Evolutionary conservation across 2,888 invertebrate species (phyloP).

Genomic region (Xestoiulus laeticollis): DNA sequence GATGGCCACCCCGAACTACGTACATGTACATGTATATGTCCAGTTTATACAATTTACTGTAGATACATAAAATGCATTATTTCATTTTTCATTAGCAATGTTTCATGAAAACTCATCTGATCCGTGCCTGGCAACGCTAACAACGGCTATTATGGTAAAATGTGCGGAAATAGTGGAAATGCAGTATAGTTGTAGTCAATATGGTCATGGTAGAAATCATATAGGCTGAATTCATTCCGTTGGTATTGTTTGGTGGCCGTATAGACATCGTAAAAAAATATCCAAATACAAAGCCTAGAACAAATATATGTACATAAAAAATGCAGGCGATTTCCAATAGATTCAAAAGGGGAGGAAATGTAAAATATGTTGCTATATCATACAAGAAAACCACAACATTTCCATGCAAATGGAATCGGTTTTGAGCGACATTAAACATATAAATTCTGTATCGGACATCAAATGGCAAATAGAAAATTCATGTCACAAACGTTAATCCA

Average conservation of each 20-base stretch:
- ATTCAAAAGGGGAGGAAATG: constrained; percentile 16
- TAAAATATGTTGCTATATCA: neutral
- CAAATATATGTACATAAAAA: too few relatives aligned
- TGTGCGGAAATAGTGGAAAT: neutral
- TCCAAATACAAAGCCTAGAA: neutral
- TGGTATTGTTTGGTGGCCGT: neutral
- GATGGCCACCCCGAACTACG: too few relatives aligned
- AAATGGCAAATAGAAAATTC: constrained; percentile 4
- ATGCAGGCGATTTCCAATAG: neutral
- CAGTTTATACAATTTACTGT: too few relatives aligned
- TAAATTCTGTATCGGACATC: constrained; percentile 13
- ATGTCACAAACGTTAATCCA: neutral
- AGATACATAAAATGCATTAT: too few relatives aligned
- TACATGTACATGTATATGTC: too few relatives aligned
- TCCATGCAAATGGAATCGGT: constrained; percentile 17
- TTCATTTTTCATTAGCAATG: neutral
- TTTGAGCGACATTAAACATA: constrained; percentile 27
- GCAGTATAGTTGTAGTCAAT: neutral
- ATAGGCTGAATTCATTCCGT: neutral
- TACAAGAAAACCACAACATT: neutral
- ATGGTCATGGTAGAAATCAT: neutral
- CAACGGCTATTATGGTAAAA: neutral
- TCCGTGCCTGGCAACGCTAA: neutral
- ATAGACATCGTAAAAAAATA: neutral
- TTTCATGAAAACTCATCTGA: neutral